Evolutionary conservation across 2,888 invertebrate species (phyloP).

Genomic region (Sphaeridia pumilis): DNA sequence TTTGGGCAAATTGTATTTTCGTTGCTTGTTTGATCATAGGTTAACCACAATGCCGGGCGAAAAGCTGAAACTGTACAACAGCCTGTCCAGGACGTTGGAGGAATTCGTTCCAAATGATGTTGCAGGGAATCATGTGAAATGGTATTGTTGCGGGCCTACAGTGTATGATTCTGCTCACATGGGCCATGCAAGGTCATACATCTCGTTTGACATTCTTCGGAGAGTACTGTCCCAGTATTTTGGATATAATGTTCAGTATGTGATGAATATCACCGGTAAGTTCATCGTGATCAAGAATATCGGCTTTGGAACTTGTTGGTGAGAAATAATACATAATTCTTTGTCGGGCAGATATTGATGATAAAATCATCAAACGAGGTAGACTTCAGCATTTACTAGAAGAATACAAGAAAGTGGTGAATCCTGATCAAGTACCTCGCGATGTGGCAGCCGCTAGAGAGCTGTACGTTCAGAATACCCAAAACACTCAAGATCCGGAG

Average conservation of each 20-base stretch:
- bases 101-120: slow-evolving; percentile 60
- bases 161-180: slow-evolving; percentile 99
- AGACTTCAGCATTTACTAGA: slow-evolving; percentile 78
- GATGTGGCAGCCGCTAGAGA: slow-evolving; percentile 55
- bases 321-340: too few relatives aligned
- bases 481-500: slow-evolving; percentile 61
- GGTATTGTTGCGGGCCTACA: slow-evolving; percentile 99
- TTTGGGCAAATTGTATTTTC: too few relatives aligned
- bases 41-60: too few relatives aligned
- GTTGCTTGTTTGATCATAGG: too few relatives aligned
- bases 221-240: slow-evolving; percentile 82
- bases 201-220: slow-evolving; percentile 55
- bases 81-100: slow-evolving; percentile 80
- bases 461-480: slow-evolving; percentile 35
- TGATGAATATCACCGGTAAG: slow-evolving; percentile 83
- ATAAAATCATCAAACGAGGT: slow-evolving; percentile 94
- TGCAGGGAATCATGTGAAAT: slow-evolving; percentile 68
- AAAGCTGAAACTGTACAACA: slow-evolving; percentile 71
- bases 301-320: too few relatives aligned
- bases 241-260: slow-evolving; percentile 82
- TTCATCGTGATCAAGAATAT: too few relatives aligned
- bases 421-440: slow-evolving; percentile 50
- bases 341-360: slow-evolving; percentile 71
- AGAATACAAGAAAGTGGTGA: slow-evolving; percentile 47
- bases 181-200: slow-evolving; percentile 87